A percentile compares a stretch with the other conserved stretches of the same genome.
Evolutionary conservation across 2,113 vertebrate species (phyloP).

Genomic region (Myotis yumanensis): DNA sequence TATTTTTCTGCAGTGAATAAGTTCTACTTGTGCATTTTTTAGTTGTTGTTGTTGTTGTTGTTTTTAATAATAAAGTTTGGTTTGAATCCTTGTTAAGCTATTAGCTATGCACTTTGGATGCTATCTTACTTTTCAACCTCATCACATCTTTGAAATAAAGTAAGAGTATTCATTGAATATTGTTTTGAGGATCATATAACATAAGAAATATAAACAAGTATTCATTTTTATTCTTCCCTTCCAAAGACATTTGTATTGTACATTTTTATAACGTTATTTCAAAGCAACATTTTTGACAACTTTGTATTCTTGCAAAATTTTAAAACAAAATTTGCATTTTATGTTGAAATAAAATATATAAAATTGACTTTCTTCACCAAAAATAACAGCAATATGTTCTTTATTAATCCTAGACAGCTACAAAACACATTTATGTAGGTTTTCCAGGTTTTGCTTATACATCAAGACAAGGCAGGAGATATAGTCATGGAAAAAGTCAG

Average conservation of each 20-base stretch:
- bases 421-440: background rate
- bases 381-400: background rate
- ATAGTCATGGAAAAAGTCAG: background rate
- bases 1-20: background rate
- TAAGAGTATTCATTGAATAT: background rate
- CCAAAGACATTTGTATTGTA: background rate
- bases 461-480: background rate
- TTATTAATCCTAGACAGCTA: background rate
- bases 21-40: background rate
- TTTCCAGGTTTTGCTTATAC: background rate
- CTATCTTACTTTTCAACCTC: background rate
- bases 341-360: background rate
- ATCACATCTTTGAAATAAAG: background rate
- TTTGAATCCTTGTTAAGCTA: background rate
- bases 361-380: background rate
- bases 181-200: background rate
- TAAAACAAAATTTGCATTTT: background rate
- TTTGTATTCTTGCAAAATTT: background rate
- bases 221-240: background rate
- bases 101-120: background rate
- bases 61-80: background rate
- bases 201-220: background rate
- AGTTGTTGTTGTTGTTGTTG: background rate
- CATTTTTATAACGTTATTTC: background rate
- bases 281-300: background rate